Base-by-base conservation (phyloP, 2,797 vertebrate species). In the Chlorospingus semifuscus region DNA sequence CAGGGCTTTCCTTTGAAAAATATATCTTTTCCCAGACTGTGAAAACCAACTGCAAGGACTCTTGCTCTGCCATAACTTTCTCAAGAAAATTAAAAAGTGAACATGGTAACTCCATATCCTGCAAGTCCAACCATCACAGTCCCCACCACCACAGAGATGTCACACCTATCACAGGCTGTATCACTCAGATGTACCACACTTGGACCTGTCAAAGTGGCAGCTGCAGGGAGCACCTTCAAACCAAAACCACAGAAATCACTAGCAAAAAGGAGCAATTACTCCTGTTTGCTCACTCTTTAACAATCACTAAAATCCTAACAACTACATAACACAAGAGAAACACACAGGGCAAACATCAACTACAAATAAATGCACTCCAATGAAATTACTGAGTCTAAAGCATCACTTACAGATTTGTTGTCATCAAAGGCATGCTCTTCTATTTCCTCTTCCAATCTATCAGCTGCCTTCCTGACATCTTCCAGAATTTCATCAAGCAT, bases 361-460 rank as follows among this genome's bases (percentile, higher is more conserved):
- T 19, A 41, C 15, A 88, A 52, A 61, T n/a, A 87, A 89, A 80
- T 9, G 11, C 9, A 46, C 12, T 56, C 11, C 21, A 64, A 37
- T 29, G 7, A 72, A 74, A 77, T 69, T 26, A 77, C 8, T 27
- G 6, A 50, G 15, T 46, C 20, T 36, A 60, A 91, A 72, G 20
- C 6, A 24, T 36, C 42, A 94, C 98, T 98, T 94, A 99, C 99
- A 94, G 99, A 98, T 96, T 99, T 99, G 93, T 99, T 99, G 96
- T 99, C 98, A 95, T 99, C 99, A 70, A 99, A 99, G 46, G 98
- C 99, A 8, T 99, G 99, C 55, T 99, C 99, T 92, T 99, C 99
- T 29, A 99, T 99, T 94, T 99, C 98, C 91, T 99, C 99, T 95
- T 99, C 99, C 37, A 99, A 95, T 8, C 99, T 98, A 94, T 99